Evolutionary conservation across 2,797 vertebrate species (phyloP).

Genomic region (Helicolenus hilgendorfi): DNA sequence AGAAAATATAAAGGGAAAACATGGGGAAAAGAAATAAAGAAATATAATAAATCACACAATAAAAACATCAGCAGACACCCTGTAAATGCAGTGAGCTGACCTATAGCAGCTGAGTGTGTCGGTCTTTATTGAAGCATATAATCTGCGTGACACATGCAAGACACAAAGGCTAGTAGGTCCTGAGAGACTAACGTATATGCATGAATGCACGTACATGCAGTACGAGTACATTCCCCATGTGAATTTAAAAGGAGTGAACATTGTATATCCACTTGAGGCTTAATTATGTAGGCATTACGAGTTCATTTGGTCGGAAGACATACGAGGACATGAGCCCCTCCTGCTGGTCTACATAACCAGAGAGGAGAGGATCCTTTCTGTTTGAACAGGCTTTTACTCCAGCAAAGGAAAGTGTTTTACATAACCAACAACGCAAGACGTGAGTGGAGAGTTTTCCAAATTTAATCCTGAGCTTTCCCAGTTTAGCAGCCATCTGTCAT

Average conservation of each 20-base stretch:
- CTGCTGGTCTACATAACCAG: slow-evolving; percentile 9
- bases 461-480: background rate
- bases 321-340: background rate
- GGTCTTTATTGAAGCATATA: background rate
- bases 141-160: slow-evolving; percentile 8
- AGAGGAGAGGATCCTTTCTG: background rate
- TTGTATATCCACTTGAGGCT: background rate
- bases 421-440: background rate
- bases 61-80: background rate
- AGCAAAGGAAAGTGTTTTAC: slow-evolving; percentile 9
- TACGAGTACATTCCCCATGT: background rate
- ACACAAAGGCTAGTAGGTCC: background rate
- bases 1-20: background rate
- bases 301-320: slow-evolving; percentile 1
- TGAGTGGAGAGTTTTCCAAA: background rate
- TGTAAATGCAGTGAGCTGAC: background rate
- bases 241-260: background rate
- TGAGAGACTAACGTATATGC: background rate
- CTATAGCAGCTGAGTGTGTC: background rate
- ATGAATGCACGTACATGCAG: slow-evolving; percentile 6
- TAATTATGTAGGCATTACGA: slow-evolving; percentile 7
- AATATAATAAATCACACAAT: background rate
- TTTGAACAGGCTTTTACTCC: background rate
- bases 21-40: background rate
- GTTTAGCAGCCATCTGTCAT: slow-evolving; percentile 20